phyloP scores from a whole-genome alignment of 2,888 invertebrate species.

The Falcaria lacertinaria region DNA sequence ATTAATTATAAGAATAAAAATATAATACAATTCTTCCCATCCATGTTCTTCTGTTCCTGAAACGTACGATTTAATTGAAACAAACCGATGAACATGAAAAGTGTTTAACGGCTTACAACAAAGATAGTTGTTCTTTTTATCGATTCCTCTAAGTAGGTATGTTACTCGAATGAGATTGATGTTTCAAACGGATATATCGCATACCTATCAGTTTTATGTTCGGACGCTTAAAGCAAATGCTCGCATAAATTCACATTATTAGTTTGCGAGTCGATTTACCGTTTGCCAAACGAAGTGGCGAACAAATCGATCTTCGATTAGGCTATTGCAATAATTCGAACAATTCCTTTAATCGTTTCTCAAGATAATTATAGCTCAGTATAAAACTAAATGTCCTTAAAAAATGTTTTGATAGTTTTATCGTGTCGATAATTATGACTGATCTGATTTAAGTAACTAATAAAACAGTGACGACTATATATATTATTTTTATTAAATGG shows the following conservation, averaged over 20 bases:
- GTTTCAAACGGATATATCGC: constrained; percentile 61
- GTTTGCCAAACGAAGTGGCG: constrained; percentile 37
- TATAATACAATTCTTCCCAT: too few relatives aligned
- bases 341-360: constrained; percentile 25
- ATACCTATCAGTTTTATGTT: constrained; percentile 75
- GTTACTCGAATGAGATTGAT: constrained; percentile 57
- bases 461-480: too few relatives aligned
- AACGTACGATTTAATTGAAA: constrained; percentile 14
- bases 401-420: too few relatives aligned
- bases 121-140: constrained; percentile 34
- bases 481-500: too few relatives aligned
- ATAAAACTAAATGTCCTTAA: too few relatives aligned
- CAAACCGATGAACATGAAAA: constrained; percentile 13
- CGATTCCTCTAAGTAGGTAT: constrained; percentile 34
- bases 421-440: too few relatives aligned
- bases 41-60: constrained; percentile 3
- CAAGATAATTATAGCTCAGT: too few relatives aligned
- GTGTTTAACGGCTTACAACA: constrained; percentile 26
- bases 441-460: too few relatives aligned
- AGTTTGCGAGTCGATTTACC: constrained; percentile 52
- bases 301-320: constrained; percentile 49
- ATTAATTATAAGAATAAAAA: too few relatives aligned
- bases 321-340: constrained; percentile 34
- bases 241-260: constrained; percentile 63
- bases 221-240: constrained; percentile 68